Evolutionary conservation across 2,797 vertebrate species (phyloP).

Genomic region (Mormyrops attenuatus): DNA sequence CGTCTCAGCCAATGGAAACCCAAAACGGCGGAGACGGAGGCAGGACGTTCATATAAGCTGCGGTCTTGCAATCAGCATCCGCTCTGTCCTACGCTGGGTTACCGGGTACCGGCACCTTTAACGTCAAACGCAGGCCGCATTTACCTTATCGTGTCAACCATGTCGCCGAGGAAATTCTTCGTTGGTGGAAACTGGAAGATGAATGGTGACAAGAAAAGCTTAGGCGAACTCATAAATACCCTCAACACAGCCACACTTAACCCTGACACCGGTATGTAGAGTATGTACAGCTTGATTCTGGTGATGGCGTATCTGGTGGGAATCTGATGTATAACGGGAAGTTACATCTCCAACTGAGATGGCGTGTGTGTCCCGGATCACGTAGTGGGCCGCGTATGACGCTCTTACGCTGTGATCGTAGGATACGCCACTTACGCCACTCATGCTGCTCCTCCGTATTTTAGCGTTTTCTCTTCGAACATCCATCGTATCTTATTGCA

Average conservation of each 20-base stretch:
- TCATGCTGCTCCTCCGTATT: neutral
- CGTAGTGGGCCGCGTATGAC: conserved; percentile 47
- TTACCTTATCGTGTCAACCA: conserved; percentile 45
- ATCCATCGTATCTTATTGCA: neutral
- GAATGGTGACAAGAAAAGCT: conserved; percentile 89
- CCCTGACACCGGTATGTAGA: conserved; percentile 76
- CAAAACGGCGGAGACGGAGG: conserved; percentile 43
- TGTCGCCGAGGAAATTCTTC: conserved; percentile 90
- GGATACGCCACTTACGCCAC: neutral
- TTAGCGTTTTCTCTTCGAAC: neutral
- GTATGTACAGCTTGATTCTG: neutral
- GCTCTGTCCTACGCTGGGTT: conserved; percentile 36
- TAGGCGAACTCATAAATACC: conserved; percentile 81
- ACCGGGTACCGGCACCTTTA: neutral
- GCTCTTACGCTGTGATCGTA: neutral
- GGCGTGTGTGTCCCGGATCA: conserved; percentile 51
- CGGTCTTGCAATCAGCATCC: neutral
- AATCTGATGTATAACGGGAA: neutral
- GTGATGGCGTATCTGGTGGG: neutral
- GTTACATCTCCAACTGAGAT: neutral
- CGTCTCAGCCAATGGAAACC: conserved; percentile 46
- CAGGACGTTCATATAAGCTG: conserved; percentile 47
- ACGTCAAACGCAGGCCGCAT: neutral
- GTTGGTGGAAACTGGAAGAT: conserved; percentile 98
- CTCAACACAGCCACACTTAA: conserved; percentile 79